phyloP scores from a whole-genome alignment of 2,888 invertebrate genomes.

The Microplitis deprimator region DNA sequence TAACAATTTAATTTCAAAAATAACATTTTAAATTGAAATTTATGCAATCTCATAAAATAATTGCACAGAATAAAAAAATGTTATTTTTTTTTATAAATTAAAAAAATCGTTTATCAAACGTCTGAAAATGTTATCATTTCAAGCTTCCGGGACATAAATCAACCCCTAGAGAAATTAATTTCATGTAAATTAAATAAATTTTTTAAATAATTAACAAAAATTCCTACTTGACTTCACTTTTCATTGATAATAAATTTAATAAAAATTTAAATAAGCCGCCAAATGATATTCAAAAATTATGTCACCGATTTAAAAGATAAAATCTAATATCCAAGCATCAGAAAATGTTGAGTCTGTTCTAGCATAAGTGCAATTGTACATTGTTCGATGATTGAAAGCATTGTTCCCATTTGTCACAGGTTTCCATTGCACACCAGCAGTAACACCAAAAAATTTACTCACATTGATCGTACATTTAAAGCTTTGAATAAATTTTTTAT shows the following conservation, averaged over 20 bases:
- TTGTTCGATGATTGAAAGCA: slow-evolving; percentile 27
- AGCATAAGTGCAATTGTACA: slow-evolving; percentile 22
- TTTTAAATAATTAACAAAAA: no score
- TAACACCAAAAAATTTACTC: background rate
- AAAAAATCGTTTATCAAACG: background rate
- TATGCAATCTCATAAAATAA: background rate
- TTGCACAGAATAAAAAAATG: background rate
- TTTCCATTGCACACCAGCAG: background rate
- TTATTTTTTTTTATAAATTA: background rate
- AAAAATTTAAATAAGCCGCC: no score
- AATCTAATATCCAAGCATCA: background rate
- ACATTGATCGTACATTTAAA: background rate
- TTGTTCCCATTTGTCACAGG: slow-evolving; percentile 14
- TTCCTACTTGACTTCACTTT: no score
- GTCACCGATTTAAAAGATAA: no score
- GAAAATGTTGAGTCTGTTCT: background rate
- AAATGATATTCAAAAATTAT: no score
- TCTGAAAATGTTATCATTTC: background rate
- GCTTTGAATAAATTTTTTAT: background rate
- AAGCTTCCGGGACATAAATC: background rate
- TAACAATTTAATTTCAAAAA: background rate
- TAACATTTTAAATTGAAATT: background rate
- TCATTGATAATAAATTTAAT: no score
- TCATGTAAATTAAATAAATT: background rate
- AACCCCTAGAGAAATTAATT: background rate